phyloP scores from a whole-genome alignment of 2,113 vertebrate species.

The Aphelocoma coerulescens region DNA sequence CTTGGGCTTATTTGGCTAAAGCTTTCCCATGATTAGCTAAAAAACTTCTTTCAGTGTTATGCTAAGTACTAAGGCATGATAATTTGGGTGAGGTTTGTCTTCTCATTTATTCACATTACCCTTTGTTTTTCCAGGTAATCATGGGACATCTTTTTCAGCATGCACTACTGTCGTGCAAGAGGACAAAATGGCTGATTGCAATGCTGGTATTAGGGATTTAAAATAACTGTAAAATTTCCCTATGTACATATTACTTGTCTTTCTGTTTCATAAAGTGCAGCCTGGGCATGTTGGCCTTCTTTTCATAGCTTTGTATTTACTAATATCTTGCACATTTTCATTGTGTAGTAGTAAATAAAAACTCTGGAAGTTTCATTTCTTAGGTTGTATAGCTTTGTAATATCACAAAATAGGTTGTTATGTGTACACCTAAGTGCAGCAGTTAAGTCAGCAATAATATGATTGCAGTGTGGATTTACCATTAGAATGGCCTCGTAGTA shows the following conservation, averaged over 20 bases:
- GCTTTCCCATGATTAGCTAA: background rate
- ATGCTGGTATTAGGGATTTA: background rate
- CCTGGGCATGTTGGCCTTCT: background rate
- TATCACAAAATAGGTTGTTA: background rate
- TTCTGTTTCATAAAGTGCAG: background rate
- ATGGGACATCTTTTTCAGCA: accelerated
- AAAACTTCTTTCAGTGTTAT: background rate
- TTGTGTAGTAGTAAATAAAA: background rate
- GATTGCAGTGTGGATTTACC: background rate
- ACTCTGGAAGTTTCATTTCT: background rate
- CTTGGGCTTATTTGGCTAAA: background rate
- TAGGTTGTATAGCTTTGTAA: background rate
- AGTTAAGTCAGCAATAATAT: background rate
- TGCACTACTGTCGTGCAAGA: background rate
- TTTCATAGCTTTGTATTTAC: background rate
- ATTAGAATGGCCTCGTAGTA: background rate
- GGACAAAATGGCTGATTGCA: background rate
- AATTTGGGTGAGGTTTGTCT: background rate
- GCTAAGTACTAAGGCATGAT: background rate
- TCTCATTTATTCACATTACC: background rate
- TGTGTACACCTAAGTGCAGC: background rate
- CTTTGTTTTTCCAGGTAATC: background rate
- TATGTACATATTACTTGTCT: background rate
- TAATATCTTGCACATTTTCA: background rate
- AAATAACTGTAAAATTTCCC: background rate